Evolutionary conservation across 2,888 invertebrate species (phyloP).

Genomic region (Pollenia amentaria): DNA sequence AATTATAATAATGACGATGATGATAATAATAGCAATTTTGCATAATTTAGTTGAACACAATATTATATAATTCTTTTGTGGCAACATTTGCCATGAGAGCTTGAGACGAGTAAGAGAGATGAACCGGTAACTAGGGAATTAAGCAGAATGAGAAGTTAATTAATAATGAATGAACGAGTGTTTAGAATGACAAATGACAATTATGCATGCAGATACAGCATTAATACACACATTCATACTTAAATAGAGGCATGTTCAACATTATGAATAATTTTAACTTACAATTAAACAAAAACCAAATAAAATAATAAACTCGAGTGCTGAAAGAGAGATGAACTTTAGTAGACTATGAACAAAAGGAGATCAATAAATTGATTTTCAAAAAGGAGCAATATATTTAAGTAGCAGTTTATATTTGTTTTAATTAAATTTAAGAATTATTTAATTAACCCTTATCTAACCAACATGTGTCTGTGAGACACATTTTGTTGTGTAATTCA

Average conservation of each 20-base stretch:
- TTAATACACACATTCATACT: background rate
- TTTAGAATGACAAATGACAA: slow-evolving; percentile 25
- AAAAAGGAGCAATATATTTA: no score
- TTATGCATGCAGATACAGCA: background rate
- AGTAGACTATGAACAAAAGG: background rate
- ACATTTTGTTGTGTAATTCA: no score
- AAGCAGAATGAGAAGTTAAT: slow-evolving; percentile 26
- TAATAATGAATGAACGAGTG: slow-evolving; percentile 27
- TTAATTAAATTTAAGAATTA: background rate
- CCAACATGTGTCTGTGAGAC: no score
- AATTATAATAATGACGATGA: slow-evolving; percentile 21
- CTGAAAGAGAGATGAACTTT: slow-evolving; percentile 3
- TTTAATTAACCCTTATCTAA: no score
- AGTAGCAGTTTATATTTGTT: no score
- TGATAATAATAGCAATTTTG: slow-evolving; percentile 21
- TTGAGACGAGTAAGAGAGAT: background rate
- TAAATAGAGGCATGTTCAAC: background rate
- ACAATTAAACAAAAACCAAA: background rate
- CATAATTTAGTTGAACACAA: slow-evolving; percentile 59
- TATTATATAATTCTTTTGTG: slow-evolving; percentile 61
- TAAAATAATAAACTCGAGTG: background rate
- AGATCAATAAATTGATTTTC: background rate
- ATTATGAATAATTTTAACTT: slow-evolving; percentile 34
- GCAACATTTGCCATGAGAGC: background rate
- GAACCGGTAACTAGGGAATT: background rate